A percentile compares a stretch with the other conserved stretches of the same genome.
Conservation (phyloP, 2,113 vertebrate genomes). For the Meles meles region DNA sequence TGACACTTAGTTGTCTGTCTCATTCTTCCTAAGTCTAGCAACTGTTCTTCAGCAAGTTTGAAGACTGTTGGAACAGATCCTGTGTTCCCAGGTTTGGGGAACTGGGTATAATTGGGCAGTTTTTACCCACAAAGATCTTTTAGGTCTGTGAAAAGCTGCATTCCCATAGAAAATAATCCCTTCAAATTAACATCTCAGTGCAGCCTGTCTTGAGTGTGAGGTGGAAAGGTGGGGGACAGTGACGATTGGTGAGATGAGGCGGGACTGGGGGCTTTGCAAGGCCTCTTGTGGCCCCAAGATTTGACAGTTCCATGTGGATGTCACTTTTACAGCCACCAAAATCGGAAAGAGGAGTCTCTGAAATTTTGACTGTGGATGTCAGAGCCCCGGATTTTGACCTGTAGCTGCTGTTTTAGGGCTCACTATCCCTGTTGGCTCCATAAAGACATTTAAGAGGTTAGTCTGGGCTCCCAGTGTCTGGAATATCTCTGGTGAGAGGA, state of each 20-base stretch:
- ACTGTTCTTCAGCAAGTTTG: background rate
- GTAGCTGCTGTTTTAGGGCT: background rate
- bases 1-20: background rate
- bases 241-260: background rate
- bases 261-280: background rate
- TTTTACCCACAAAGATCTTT: background rate
- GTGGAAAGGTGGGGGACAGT: background rate
- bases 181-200: background rate
- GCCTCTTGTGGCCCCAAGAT: background rate
- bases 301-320: background rate
- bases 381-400: background rate
- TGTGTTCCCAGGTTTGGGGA: slow-evolving; percentile 7
- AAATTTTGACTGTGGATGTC: background rate
- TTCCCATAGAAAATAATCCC: background rate
- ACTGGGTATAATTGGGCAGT: background rate
- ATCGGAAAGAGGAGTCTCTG: background rate
- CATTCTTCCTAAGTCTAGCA: background rate
- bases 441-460: background rate
- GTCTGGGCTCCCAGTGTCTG: background rate
- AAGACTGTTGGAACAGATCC: slow-evolving; percentile 5
- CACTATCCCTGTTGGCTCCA: background rate
- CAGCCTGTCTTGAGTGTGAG: background rate
- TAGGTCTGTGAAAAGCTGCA: background rate
- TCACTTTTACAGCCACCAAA: background rate
- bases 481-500: background rate